These are phyloP conservation scores for Nothoprocta pentlandii DNA, from an alignment of 2,113 vertebrate genomes.

Conservation along the genomic window DNA sequence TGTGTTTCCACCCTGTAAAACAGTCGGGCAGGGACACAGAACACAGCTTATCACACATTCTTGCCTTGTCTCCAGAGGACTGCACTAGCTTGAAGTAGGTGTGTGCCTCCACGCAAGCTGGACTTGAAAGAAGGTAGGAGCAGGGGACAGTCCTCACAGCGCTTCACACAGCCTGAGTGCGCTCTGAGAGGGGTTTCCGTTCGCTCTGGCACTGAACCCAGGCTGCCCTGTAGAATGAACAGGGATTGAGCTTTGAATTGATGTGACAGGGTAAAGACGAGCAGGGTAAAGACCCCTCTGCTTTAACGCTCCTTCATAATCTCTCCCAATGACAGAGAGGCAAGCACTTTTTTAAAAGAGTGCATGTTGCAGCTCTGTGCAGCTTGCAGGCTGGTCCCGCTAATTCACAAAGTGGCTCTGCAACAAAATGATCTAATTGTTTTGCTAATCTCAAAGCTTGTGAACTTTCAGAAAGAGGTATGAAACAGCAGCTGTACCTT, in stretches of 20 bases:
- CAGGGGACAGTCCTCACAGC: fast-evolving
- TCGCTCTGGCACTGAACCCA: background rate
- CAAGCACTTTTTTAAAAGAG: background rate
- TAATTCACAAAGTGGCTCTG: background rate
- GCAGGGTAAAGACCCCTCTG: background rate
- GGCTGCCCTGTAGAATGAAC: background rate
- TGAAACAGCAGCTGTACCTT: background rate
- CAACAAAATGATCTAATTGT: background rate
- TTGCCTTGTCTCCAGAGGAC: background rate
- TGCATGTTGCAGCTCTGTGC: background rate
- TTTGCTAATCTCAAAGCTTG: background rate
- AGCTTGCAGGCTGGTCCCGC: background rate
- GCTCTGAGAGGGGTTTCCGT: background rate
- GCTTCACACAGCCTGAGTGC: background rate
- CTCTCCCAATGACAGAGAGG: background rate
- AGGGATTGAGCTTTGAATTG: background rate
- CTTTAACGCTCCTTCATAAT: fast-evolving
- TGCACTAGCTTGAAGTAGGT: background rate
- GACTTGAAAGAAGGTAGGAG: background rate
- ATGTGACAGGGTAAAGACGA: background rate
- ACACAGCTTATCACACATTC: fast-evolving
- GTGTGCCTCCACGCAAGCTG: fast-evolving
- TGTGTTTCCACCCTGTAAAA: background rate
- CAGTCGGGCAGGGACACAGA: background rate
- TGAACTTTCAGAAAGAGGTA: background rate